Base-by-base conservation (phyloP, 2,888 invertebrate genomes). In the Empis livida region DNA sequence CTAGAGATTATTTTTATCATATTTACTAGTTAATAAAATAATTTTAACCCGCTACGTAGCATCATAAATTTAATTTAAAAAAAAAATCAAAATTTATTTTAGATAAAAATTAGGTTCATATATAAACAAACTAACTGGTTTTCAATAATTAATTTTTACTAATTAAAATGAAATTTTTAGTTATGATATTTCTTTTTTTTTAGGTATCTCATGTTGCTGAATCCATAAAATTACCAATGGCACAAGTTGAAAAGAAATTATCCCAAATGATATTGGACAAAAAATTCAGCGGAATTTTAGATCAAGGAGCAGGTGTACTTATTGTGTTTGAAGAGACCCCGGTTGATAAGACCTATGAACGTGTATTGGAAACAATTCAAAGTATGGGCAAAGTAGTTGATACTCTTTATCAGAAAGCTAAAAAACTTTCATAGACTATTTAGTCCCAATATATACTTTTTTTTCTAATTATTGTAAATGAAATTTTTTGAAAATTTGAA, bases 181-280 rank as follows among this genome's bases (percentile, higher is more conserved):
- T 20, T 5, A 20, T 20, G 9, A 27, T 27, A 27, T 6, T 8
- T 8, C 17, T 47, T 15, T 23, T 43, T 31, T 54, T 51, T 9
- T 45, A 68, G 68, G 87, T 88, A 9, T 82, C 88, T 53, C 92
- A 93, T 71, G 85, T 96, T 56, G 91, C 95, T 23, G 82, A 84
- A 57, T 81, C 85, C 59, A 96, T 96, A 71, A 86, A 90, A 59
- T 75, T 96, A 51, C 85, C 91, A 11, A 82, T 90, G 78, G 74
- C 84, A 42, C 80, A 86, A 73, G 97, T 99, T 45, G 99, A 99
- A 71, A 94, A 95, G 73, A 99, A 99, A 72, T 73, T 99, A 49
- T 97, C 97, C 44, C 99, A 99, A 72, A 99, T 99, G 99, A 99
- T 99, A 65, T 74, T 99, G 67, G 99, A 99, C 71, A 92, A 93